These are phyloP conservation scores for Drosophila ohnishii DNA, from an alignment of 1,140 invertebrate species.

Conservation along the genomic window DNA sequence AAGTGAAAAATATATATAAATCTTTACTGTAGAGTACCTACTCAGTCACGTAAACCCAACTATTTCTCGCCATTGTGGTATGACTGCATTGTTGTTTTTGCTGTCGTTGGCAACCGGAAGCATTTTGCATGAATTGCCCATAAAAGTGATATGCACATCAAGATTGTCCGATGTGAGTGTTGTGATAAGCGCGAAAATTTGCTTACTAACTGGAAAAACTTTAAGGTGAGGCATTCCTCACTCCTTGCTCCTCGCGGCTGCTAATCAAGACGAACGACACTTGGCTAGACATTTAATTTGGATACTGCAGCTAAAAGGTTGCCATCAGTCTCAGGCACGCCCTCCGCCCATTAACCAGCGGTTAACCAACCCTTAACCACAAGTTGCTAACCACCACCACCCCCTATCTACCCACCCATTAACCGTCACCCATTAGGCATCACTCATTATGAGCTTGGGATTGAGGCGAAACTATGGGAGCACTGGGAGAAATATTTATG, in stretches of 20 bases:
- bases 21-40: not conserved
- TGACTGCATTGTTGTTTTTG: conserved; percentile 10
- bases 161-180: conserved; percentile 64
- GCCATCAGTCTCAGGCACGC: conserved; percentile 64
- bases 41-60: not conserved
- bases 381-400: not conserved
- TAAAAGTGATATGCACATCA: conserved; percentile 80
- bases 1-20: not conserved
- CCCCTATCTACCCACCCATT: conserved; percentile 6
- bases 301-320: conserved; percentile 71
- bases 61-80: conserved; percentile 7
- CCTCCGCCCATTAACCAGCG: conserved; percentile 17
- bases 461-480: conserved; percentile 33
- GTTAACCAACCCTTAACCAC: conserved; percentile 9
- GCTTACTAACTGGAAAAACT: conserved; percentile 40
- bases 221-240: conserved; percentile 13
- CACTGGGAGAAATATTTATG: conserved; percentile 12
- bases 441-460: conserved; percentile 43
- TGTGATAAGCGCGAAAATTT: conserved; percentile 65
- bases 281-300: conserved; percentile 74
- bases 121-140: conserved; percentile 81
- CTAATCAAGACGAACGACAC: conserved; percentile 64
- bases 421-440: conserved; percentile 21
- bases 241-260: not conserved
- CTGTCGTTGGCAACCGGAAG: conserved; percentile 56